Evolutionary conservation across 35 echinoderm and acorn worm species (phyloP).

Genomic region (Apostichopus japonicus): DNA sequence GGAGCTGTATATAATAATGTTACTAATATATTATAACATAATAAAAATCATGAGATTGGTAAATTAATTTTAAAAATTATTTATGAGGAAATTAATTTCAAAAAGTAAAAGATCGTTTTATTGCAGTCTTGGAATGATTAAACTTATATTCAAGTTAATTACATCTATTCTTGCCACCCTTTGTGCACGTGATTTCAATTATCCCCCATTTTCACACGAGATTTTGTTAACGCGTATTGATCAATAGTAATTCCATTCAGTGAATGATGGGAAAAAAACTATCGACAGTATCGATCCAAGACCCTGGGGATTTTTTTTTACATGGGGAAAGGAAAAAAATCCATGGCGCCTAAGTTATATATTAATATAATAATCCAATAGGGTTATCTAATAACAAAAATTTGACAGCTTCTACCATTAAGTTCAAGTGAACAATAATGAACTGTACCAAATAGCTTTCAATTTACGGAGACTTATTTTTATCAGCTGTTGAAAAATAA

Average conservation of each 20-base stretch:
- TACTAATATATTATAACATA: too few relatives aligned
- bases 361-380: not conserved
- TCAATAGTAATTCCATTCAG: slow-evolving; percentile 32
- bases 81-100: too few relatives aligned
- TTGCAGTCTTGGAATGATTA: too few relatives aligned
- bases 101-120: too few relatives aligned
- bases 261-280: not conserved
- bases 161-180: not conserved
- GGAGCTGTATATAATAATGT: too few relatives aligned
- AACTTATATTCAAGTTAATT: not conserved
- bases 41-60: too few relatives aligned
- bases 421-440: not conserved
- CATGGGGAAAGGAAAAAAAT: not conserved
- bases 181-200: not conserved
- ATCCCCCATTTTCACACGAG: slow-evolving; percentile 14
- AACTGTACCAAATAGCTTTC: not conserved
- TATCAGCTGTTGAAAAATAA: not conserved
- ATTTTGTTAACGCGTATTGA: slow-evolving; percentile 26
- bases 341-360: not conserved
- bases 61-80: too few relatives aligned
- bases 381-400: too few relatives aligned
- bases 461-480: not conserved
- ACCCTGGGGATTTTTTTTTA: slow-evolving; percentile 18
- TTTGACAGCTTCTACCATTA: not conserved
- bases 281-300: slow-evolving; percentile 17